Evolutionary conservation across 2,797 vertebrate species (phyloP).

Genomic region (Peromyscus melanophrys): DNA sequence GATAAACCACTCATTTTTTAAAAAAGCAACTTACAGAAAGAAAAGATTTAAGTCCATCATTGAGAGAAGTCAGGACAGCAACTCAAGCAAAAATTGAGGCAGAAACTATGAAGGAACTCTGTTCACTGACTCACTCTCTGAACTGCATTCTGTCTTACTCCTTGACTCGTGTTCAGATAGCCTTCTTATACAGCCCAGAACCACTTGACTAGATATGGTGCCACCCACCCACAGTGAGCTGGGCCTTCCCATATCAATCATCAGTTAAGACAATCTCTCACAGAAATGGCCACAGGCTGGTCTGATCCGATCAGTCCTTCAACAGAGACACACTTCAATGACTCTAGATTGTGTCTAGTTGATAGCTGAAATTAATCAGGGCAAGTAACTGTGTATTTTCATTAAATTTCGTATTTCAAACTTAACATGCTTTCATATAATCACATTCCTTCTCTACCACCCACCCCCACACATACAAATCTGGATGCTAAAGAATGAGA

Average conservation of each 20-base stretch:
- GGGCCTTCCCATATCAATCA: not conserved
- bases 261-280: not conserved
- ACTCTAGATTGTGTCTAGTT: not conserved
- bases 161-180: not conserved
- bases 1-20: not conserved
- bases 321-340: not conserved
- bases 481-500: not conserved
- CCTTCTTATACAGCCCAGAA: not conserved
- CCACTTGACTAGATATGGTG: not conserved
- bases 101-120: not conserved
- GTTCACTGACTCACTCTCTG: not conserved
- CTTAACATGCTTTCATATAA: not conserved
- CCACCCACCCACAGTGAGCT: not conserved
- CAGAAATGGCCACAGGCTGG: not conserved
- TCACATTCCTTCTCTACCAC: not conserved
- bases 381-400: not conserved
- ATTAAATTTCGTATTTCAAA: constrained; percentile 46
- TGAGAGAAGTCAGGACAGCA: not conserved
- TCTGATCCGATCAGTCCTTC: not conserved
- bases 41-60: not conserved
- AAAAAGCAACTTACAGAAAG: not conserved
- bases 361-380: not conserved
- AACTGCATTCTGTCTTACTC: not conserved
- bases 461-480: not conserved
- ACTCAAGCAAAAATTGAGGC: not conserved